Conservation (phyloP, 2,113 vertebrate genomes). For the Neogobius melanostomus region DNA sequence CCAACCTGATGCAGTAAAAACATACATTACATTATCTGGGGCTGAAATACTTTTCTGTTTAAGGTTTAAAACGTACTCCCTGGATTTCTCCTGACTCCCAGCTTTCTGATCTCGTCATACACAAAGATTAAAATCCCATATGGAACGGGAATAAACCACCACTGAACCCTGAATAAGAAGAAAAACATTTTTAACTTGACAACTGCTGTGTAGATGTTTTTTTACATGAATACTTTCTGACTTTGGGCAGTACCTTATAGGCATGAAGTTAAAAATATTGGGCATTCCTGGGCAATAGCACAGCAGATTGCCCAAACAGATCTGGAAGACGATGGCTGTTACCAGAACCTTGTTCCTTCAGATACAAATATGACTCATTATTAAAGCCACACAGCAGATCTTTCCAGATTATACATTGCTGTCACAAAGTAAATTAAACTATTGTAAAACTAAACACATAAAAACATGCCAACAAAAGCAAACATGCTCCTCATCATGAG, state of each 20-base stretch:
- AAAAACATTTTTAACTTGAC: neutral
- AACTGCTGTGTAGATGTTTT: neutral
- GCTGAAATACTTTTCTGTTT: neutral
- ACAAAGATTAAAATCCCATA: slow-evolving; percentile 85
- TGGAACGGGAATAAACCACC: slow-evolving; percentile 86
- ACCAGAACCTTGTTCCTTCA: slow-evolving; percentile 83
- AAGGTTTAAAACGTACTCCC: slow-evolving; percentile 76
- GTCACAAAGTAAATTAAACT: no score
- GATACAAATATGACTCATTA: neutral
- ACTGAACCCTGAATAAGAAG: slow-evolving; percentile 76
- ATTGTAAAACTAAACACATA: no score
- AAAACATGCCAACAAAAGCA: no score
- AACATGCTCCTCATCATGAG: no score
- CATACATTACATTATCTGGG: slow-evolving; percentile 4
- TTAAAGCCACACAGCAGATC: neutral
- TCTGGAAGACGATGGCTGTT: slow-evolving; percentile 84
- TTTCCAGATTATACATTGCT: no score
- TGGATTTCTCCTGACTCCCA: slow-evolving; percentile 83
- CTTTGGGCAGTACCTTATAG: slow-evolving; percentile 77
- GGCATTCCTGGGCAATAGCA: slow-evolving; percentile 90
- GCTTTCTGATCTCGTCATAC: slow-evolving; percentile 86
- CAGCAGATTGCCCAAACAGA: slow-evolving; percentile 84
- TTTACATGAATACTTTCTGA: neutral
- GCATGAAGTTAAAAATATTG: slow-evolving; percentile 91
- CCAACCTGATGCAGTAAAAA: slow-evolving; percentile 75